Base-by-base conservation (phyloP, 2,888 invertebrate species). In the Hydraecia micacea region DNA sequence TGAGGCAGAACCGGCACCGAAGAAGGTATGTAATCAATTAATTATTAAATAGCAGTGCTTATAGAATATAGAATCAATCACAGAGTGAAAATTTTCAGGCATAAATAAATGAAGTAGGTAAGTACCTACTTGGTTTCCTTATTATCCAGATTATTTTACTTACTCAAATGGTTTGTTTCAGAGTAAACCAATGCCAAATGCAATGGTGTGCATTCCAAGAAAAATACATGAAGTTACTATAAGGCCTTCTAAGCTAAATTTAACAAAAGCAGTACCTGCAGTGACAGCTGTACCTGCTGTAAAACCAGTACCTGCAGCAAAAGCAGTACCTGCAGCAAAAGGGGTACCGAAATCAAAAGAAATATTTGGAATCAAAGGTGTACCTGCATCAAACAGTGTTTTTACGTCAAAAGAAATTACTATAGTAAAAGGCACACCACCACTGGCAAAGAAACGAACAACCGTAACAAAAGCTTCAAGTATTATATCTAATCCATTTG, bases 131-230 rank as follows among this genome's bases (percentile, higher is more conserved):
- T 60, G 28, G 25, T 63, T 66, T 67, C 60, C 60, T 49, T 82
- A 65, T 13, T 32, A 32, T 0, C 36, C 28, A 65, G 55, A 73
- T 65, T 49, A 65, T 46, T 69, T 8, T 52, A 60, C 1, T 55
- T 18, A 39, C 1, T 32, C 9, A 28, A 58, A 60, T 78, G 28
- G 60, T 86, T 79, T 88, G 39, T 93, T 95, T 82, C 92, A 96
- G 96, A 91, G 87, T 80, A 96, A 95, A 91, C 90, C 93, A 9
- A 78, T 88, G 68, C 92, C 91, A 69, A 95, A 96, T 92, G 94
- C 94, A n/a, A 96, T 96, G 96, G 96, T 96, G 32, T 94, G 94
- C 79, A 95, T 97, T 81, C 96, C 96, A 32, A 90, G 86, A 39
- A 93, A 92, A 73, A 81, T 94, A 28, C 91, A 91, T 74, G 94